Conservation (phyloP, 2,888 invertebrate genomes). For the Athalia circularis region DNA sequence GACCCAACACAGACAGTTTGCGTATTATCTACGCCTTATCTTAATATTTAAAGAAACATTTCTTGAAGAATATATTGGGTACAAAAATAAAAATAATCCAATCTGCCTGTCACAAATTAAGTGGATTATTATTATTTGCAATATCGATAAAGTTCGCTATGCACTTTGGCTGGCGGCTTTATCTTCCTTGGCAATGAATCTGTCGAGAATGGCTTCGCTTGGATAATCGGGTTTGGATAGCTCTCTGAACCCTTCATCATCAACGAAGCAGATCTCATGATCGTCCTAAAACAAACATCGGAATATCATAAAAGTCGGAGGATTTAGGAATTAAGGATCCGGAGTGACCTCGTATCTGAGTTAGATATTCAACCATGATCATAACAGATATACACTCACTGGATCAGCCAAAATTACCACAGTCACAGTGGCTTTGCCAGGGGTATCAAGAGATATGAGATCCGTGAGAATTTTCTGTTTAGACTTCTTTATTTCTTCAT, state of each 20-base stretch:
- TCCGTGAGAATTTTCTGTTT: slow-evolving; percentile 90
- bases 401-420: slow-evolving; percentile 98
- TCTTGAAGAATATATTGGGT: no score
- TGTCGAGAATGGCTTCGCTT: slow-evolving; percentile 86
- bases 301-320: no score
- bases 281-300: slow-evolving; percentile 80
- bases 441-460: slow-evolving; percentile 94
- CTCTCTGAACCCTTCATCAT: slow-evolving; percentile 94
- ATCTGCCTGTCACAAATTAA: no score
- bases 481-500: slow-evolving; percentile 82
- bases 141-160: neutral
- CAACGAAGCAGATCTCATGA: slow-evolving; percentile 99
- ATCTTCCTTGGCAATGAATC: slow-evolving; percentile 83
- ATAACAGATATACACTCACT: slow-evolving; percentile 70
- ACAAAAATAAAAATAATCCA: no score
- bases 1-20: neutral
- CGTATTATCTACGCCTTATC: neutral
- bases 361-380: neutral
- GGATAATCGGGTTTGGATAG: slow-evolving; percentile 91
- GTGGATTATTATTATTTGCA: neutral
- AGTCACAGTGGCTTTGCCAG: slow-evolving; percentile 96
- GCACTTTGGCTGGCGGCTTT: neutral
- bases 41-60: no score
- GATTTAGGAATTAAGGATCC: no score
- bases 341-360: neutral